Evolutionary conservation across 2,797 vertebrate genomes (phyloP), one percentile per base, ranked within the genome.

Genomic region (Sebastes cheni): DNA sequence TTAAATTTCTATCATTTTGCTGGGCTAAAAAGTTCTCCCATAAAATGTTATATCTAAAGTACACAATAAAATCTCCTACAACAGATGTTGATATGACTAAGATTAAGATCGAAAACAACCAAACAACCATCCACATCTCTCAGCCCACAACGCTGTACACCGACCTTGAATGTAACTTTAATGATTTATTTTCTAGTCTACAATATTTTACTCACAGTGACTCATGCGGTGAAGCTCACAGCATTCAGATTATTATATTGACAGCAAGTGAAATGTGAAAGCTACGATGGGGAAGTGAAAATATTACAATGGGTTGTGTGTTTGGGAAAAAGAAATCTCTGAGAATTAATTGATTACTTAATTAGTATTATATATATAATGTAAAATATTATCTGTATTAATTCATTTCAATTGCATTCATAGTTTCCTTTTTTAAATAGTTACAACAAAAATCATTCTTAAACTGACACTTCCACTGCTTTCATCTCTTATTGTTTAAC

Each of bases 111-210:
- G 34, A 79, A 81, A 79, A 42, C 67, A 64, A 59, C 6, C 5
- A 69, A 72, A 50, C 62, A 67, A 39, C 13, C 42, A 50, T 74
- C 23, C 22, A 2, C 30, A 46, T 60, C 16, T 14, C 46, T 42
- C 18, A 27, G 32, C 39, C 64, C 22, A 23, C 59, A 62, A 61
- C 6, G 3, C 1, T 59, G 52, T 22, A 8, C 25, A 70, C 36
- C 29, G 66, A 69, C 42, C 75, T 83, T 74, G 29, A 79, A 65
- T 61, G 14, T 56, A 52, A 67, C n/a, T 79, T 54, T n/a, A 55
- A 71, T 54, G 58, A 36, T 85, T 81, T 27, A 2, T 67, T 72
- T 52, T 76, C 13, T n/a, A 18, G 5, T 39, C n/a, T 7, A 29
- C 4, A 39, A 50, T 69, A 42, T 54, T 67, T 64, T 23, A 36